Evolutionary conservation across 2,888 invertebrate genomes (phyloP), one percentile per base, ranked within the genome.

Genomic region (Lymantria dispar): DNA sequence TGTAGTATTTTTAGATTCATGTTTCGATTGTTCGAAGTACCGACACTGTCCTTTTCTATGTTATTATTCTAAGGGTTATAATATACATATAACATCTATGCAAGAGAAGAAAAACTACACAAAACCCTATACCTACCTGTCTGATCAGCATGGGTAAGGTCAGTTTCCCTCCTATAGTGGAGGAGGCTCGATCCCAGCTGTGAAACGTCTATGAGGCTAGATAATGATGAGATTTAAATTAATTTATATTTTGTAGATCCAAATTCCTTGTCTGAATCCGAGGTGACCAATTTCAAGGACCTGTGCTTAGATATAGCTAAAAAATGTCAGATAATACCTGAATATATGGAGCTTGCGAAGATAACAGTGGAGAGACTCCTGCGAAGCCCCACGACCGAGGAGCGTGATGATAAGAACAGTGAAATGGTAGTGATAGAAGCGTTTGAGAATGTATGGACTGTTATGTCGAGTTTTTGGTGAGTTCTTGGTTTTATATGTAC

Each of bases 271-370:
- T 78, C 83, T 0, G 75, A 81, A 42, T 76, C 84, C 0, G 87
- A 89, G 47, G 82, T 87, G 38, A 55, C 65, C 0, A 83, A 75
- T 47, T 89, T 88, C 75, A 85, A 84, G 47, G 89, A 89, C 33
- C 64, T 89, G 0, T 87, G 87, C 29, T 12, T 86, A 36, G 91
- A 91, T 3, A 72, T 90, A 9, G 86, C 88, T 0, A 78, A 69
- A 55, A 83, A 82, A 29, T 90, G 90, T 53, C 87, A 87, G 58
- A 90, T 91, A 13, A 89, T 91, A 33, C 90, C 90, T 0, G 90
- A 90, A 45, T 91, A 91, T 55, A 87, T 91, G 90, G 80, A 83
- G 50, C 58, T 89, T 1, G 91, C 90, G 0, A 89, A 88, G 58
- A 48, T 64, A 10, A 87, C 88, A 0, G 84, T 86, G 7, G 85